A percentile compares a stretch with the other conserved stretches of the same genome.
Evolutionary conservation across 2,888 invertebrate species (phyloP).

Genomic region (Drosophila engyochracea): DNA sequence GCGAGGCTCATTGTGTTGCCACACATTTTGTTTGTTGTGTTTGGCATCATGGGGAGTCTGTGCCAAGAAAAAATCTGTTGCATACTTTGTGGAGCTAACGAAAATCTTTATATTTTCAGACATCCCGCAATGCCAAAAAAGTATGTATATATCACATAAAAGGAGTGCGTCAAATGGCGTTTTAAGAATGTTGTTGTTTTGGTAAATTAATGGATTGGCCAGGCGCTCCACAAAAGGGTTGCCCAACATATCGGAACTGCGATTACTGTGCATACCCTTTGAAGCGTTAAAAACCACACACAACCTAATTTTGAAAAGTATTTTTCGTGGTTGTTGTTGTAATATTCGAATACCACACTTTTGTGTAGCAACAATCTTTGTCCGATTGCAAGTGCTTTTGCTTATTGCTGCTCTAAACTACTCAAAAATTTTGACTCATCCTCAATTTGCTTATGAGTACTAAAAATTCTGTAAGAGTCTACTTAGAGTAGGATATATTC

Average conservation of each 20-base stretch:
- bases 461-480: background rate
- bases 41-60: conserved; percentile 64
- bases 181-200: conserved; percentile 44
- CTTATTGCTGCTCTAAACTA: background rate
- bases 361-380: background rate
- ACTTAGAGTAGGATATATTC: background rate
- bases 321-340: background rate
- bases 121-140: conserved; percentile 60
- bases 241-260: background rate
- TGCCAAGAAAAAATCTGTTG: conserved; percentile 73
- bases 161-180: conserved; percentile 26
- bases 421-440: background rate
- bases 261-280: background rate
- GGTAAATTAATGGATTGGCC: conserved; percentile 43
- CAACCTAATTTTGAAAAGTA: background rate
- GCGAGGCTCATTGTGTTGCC: conserved; percentile 35
- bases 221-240: background rate
- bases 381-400: background rate
- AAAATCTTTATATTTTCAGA: conserved; percentile 62
- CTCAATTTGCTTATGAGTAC: background rate
- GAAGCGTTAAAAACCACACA: background rate
- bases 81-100: conserved; percentile 60
- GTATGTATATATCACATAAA: conserved; percentile 17
- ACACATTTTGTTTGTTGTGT: conserved; percentile 20
- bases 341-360: background rate